Base-by-base conservation (phyloP, 2,797 vertebrate species). In the Rhinella marina region DNA sequence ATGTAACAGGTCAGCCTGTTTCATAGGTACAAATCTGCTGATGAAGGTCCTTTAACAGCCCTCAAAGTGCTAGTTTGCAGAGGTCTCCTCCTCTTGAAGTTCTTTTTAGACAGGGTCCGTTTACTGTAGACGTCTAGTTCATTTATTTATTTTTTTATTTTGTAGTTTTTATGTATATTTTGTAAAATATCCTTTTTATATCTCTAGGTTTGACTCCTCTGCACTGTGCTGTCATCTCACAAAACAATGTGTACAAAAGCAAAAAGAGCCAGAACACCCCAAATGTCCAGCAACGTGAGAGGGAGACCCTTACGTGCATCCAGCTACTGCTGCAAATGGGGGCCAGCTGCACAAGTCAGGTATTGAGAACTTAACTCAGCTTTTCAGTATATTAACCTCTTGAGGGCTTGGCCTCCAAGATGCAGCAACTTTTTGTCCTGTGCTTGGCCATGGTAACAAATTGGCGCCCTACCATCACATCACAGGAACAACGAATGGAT, bases 211-310 rank as follows among this genome's bases (percentile, higher is more conserved):
- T 98, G 92, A 97, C 96, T 4, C 95, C 97, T 0, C 94, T 98
- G 82, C 97, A 98, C 93, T 96, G 96, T 72, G 97, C 96, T 17
- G 94, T 96, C 86, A 95, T 97, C 84, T 95, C 97, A 61, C 96
- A 97, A 92, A 95, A 96, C 3, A 89, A 91, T 83, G 95, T 94
- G 23, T 91, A 94, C 91, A 95, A 95, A 89, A 84, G 83, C 90
- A 68, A 83, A 88, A 85, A 83, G n/a, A 32, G 76, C 81, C 14
- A 92, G 90, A 56, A 73, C 87, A 72, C 23, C 57, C 16, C 93
- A 94, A 56, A 80, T 81, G 82, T 83, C 32, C 94, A 94, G 62
- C 64, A 62, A 86, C 94, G 92, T 86, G 95, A 93, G 0, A 86
- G 78, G 11, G 95, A 97, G 70, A 95, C 95, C 89, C 92, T 96